Percentiles rank a stretch among this genome's conserved stretches.
These are phyloP conservation scores for Macrostomum lignano DNA, from an alignment of 1,140 invertebrate species.

Conservation along the genomic window DNA sequence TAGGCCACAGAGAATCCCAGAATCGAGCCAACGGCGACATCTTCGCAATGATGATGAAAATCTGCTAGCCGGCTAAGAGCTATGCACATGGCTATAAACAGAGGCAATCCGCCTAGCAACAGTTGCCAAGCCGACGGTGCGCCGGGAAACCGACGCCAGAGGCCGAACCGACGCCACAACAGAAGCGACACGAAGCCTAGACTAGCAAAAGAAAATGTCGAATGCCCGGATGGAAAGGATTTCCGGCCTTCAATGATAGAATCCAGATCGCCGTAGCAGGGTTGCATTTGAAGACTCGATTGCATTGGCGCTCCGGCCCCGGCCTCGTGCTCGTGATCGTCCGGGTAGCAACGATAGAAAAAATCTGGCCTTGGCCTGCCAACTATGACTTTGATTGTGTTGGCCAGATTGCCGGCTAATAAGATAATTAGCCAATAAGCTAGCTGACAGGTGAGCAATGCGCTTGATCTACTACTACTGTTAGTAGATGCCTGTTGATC, in stretches of 20 bases:
- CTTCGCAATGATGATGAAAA: no score
- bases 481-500: background rate
- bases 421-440: background rate
- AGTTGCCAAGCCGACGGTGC: no score
- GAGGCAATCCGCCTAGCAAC: no score
- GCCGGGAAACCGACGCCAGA: no score
- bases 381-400: conserved; percentile 4
- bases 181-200: conserved; percentile 41
- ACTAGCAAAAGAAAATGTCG: conserved; percentile 47
- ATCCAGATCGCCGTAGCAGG: conserved; percentile 38
- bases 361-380: conserved; percentile 49
- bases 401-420: background rate
- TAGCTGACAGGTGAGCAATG: background rate
- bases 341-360: conserved; percentile 50
- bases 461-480: background rate
- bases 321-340: conserved; percentile 36
- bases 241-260: conserved; percentile 46
- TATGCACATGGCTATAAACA: no score
- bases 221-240: conserved; percentile 63
- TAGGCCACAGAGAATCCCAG: no score
- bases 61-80: no score
- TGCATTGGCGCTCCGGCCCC: no score
- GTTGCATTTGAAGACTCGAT: no score
- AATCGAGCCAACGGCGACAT: no score
- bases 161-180: no score